These are phyloP conservation scores for Drosophila subobscura DNA, from an alignment of 1,140 invertebrate species.

Conservation along the genomic window DNA sequence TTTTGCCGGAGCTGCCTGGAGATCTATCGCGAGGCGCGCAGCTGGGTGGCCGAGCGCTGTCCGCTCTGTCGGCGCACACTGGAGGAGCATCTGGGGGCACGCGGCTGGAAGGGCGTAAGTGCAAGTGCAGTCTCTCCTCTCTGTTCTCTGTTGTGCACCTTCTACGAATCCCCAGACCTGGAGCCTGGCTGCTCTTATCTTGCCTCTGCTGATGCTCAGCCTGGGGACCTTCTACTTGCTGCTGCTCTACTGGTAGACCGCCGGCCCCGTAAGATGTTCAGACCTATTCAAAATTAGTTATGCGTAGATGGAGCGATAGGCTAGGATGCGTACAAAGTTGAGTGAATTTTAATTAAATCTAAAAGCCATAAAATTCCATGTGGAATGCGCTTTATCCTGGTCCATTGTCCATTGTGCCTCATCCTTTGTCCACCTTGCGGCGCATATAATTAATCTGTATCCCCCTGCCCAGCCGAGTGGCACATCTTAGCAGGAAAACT, in stretches of 20 bases:
- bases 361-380: slow-evolving; percentile 48
- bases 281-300: slow-evolving; percentile 11
- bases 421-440: slow-evolving; percentile 46
- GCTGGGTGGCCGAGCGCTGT: slow-evolving; percentile 49
- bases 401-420: slow-evolving; percentile 10
- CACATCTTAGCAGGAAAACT: too few species aligned
- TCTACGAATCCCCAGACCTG: slow-evolving; percentile 19
- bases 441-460: slow-evolving; percentile 54
- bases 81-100: background rate
- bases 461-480: too few species aligned
- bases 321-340: slow-evolving; percentile 29
- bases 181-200: slow-evolving; percentile 21
- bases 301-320: slow-evolving; percentile 18
- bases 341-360: slow-evolving; percentile 55
- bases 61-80: slow-evolving; percentile 52
- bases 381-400: slow-evolving; percentile 40
- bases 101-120: background rate
- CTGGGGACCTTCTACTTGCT: slow-evolving; percentile 54
- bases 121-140: background rate
- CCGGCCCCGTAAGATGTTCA: background rate
- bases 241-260: slow-evolving; percentile 52
- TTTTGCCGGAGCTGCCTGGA: slow-evolving; percentile 56
- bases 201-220: slow-evolving; percentile 32
- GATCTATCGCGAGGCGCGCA: slow-evolving; percentile 42
- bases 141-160: background rate